These are phyloP conservation scores for Hippasteria phrygiana DNA, from an alignment of 53 echinoderm and acorn worm species.

Conservation along the genomic window DNA sequence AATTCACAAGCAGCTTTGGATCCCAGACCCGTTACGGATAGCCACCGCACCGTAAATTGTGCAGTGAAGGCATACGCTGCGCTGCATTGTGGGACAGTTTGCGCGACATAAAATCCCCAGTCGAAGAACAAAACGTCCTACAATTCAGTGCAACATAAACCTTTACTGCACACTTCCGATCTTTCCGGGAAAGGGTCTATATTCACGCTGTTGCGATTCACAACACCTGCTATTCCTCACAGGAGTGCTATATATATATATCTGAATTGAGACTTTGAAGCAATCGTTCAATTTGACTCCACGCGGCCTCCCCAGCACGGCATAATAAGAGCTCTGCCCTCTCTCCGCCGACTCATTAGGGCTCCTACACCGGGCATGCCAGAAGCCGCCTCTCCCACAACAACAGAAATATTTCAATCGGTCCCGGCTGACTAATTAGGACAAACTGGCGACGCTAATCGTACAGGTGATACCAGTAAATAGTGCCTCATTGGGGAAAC, in stretches of 20 bases:
- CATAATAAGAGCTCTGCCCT: background rate
- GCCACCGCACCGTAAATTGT: no score
- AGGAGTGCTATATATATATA: no score
- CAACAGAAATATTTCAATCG: conserved; percentile 55
- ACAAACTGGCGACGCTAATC: conserved; percentile 28
- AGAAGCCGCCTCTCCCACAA: background rate
- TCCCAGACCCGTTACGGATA: no score
- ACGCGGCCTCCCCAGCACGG: background rate
- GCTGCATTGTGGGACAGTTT: no score
- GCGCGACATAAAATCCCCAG: no score
- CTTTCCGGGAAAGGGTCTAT: no score
- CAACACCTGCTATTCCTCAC: no score
- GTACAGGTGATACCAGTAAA: background rate
- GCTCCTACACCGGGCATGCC: background rate
- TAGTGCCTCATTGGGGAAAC: background rate
- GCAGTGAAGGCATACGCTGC: no score
- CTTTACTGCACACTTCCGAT: no score
- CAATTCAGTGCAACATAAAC: no score
- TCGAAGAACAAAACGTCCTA: no score
- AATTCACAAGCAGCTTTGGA: background rate
- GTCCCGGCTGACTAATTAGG: conserved; percentile 37
- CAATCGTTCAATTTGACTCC: background rate
- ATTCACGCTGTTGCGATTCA: no score
- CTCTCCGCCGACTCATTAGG: background rate
- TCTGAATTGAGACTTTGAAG: background rate